Conservation (phyloP, 2,888 invertebrate species). For the Steinernema hermaphroditum region DNA sequence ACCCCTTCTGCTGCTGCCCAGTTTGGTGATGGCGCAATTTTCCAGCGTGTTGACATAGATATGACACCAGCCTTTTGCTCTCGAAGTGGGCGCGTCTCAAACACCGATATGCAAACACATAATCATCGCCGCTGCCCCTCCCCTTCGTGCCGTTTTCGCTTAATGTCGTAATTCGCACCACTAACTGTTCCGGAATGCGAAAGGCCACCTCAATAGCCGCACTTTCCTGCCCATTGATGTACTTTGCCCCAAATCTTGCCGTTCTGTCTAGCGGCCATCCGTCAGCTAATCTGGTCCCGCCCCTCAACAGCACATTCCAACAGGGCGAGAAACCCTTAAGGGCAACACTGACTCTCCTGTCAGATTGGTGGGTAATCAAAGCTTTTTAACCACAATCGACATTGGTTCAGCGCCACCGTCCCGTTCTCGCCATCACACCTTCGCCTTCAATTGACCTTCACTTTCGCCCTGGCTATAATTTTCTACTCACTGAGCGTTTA, state of each 20-base stretch:
- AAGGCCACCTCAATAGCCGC: too few relatives aligned
- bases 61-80: neutral
- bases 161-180: too few relatives aligned
- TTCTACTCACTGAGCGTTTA: too few relatives aligned
- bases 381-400: neutral
- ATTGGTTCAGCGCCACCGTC: neutral
- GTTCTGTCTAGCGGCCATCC: neutral
- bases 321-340: slow-evolving; percentile 19
- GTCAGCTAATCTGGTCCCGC: neutral
- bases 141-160: too few relatives aligned
- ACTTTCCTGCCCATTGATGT: neutral
- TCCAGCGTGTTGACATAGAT: slow-evolving; percentile 15
- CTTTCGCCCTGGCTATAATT: neutral
- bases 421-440: slow-evolving; percentile 23
- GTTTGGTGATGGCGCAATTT: too few relatives aligned
- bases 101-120: slow-evolving; percentile 18
- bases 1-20: too few relatives aligned
- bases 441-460: neutral
- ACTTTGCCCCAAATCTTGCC: neutral
- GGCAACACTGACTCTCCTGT: slow-evolving; percentile 9
- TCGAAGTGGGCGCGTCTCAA: slow-evolving; percentile 23
- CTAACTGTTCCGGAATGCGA: too few relatives aligned
- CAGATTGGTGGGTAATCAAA: neutral
- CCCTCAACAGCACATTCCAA: neutral
- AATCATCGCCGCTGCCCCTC: neutral